A percentile compares a stretch with the other conserved stretches of the same genome.
These are phyloP conservation scores for Edolisoma coerulescens DNA, from an alignment of 2,113 vertebrate genomes.

Conservation along the genomic window DNA sequence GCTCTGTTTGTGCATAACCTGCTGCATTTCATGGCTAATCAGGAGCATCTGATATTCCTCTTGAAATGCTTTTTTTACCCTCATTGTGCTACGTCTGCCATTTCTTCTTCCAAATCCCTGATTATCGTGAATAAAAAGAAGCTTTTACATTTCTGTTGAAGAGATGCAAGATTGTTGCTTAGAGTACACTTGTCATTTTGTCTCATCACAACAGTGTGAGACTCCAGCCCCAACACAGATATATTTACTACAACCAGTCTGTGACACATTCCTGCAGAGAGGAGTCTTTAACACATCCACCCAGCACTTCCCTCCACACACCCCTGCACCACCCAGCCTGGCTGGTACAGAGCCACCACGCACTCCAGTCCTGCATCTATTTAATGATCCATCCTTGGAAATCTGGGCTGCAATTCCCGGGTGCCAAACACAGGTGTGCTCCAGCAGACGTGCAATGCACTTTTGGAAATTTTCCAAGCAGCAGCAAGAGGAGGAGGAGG, in stretches of 20 bases:
- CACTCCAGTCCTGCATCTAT: neutral
- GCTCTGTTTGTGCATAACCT: neutral
- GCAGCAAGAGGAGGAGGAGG: neutral
- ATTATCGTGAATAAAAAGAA: neutral
- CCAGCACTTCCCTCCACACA: neutral
- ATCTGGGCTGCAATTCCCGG: neutral
- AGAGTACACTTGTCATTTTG: slow-evolving; percentile 5
- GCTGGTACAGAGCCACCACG: neutral
- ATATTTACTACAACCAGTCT: slow-evolving; percentile 31
- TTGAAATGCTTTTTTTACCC: neutral
- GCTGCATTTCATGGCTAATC: neutral
- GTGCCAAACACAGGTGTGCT: neutral
- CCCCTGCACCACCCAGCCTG: neutral
- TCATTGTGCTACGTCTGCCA: neutral
- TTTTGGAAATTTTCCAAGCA: neutral
- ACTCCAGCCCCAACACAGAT: slow-evolving; percentile 39
- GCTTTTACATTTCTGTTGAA: neutral
- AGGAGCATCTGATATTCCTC: neutral
- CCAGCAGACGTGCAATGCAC: fast-evolving
- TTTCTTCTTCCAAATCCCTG: neutral
- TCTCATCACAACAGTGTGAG: slow-evolving; percentile 9
- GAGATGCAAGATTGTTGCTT: neutral
- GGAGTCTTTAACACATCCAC: neutral
- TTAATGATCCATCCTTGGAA: neutral
- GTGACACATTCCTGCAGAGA: neutral